Percentiles rank a stretch among this genome's conserved stretches.
phyloP scores from a whole-genome alignment of 2,888 invertebrate genomes.

The Scelioninae gen. 1 region DNA sequence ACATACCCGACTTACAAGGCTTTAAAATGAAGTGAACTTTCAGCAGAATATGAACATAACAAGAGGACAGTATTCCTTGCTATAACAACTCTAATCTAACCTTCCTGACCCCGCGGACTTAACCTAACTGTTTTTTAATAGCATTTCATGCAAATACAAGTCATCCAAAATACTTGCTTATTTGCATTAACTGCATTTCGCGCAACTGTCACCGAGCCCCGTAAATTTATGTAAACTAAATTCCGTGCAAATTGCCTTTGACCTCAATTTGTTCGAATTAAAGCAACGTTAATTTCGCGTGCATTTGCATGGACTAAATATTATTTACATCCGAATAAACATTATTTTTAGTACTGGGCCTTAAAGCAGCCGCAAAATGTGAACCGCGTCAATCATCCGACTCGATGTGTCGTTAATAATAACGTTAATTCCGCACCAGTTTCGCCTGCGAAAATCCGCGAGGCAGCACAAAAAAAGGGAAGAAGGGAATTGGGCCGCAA shows the following conservation, averaged over 20 bases:
- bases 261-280: conserved; percentile 50
- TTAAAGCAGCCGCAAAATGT: background rate
- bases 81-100: too few relatives aligned
- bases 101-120: too few relatives aligned
- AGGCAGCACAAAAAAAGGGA: background rate
- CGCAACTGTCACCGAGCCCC: conserved; percentile 38
- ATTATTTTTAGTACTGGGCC: background rate
- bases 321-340: conserved; percentile 10
- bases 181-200: conserved; percentile 49
- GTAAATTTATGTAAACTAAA: conserved; percentile 58
- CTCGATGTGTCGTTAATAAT: conserved; percentile 15
- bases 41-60: too few relatives aligned
- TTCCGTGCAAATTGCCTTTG: conserved; percentile 47
- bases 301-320: conserved; percentile 19
- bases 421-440: conserved; percentile 14
- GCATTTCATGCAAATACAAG: conserved; percentile 45
- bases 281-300: conserved; percentile 58
- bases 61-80: too few relatives aligned
- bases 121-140: conserved; percentile 30
- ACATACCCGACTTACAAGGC: too few relatives aligned
- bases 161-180: conserved; percentile 48
- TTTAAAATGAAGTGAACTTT: too few relatives aligned
- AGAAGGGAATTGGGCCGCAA: conserved; percentile 9
- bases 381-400: conserved; percentile 12
- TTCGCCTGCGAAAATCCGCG: conserved; percentile 10